Percentiles rank a stretch among this genome's conserved stretches.
Conservation (phyloP, 2,888 invertebrate species). For the Protonemura montana region DNA sequence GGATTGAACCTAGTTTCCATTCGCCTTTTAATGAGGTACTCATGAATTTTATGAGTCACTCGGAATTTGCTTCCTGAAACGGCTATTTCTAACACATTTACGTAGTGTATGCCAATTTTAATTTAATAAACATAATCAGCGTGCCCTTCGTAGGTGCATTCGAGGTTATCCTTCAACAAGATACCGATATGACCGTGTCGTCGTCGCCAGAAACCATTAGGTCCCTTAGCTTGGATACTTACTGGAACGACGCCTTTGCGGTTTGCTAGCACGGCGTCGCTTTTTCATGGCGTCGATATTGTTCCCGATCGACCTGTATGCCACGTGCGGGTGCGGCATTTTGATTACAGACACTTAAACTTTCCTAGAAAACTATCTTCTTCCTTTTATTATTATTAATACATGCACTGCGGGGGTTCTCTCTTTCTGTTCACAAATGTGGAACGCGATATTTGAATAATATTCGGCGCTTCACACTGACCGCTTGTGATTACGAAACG, state of each 20-base stretch:
- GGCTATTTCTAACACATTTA: no score
- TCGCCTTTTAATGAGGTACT: background rate
- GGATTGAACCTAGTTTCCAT: background rate
- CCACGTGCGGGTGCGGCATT: constrained; percentile 32
- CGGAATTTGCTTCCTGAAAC: background rate
- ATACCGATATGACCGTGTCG: background rate
- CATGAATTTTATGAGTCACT: background rate
- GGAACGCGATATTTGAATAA: background rate
- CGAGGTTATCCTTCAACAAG: no score
- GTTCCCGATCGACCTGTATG: constrained; percentile 30
- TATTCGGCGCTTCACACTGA: background rate
- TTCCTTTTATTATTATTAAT: background rate
- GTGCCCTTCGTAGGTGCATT: no score
- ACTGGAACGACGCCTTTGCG: constrained; percentile 9
- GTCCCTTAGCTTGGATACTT: background rate
- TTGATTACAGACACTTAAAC: background rate
- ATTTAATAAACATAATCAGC: background rate
- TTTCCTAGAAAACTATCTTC: background rate
- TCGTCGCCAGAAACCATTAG: background rate
- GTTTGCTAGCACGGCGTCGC: constrained; percentile 16
- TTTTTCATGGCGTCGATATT: constrained; percentile 37
- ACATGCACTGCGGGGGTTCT: background rate
- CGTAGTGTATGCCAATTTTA: background rate
- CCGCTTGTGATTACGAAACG: background rate
- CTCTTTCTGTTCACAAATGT: background rate